Conservation (phyloP, 2,888 invertebrate genomes). For the Pyrocoelia pectoralis region DNA sequence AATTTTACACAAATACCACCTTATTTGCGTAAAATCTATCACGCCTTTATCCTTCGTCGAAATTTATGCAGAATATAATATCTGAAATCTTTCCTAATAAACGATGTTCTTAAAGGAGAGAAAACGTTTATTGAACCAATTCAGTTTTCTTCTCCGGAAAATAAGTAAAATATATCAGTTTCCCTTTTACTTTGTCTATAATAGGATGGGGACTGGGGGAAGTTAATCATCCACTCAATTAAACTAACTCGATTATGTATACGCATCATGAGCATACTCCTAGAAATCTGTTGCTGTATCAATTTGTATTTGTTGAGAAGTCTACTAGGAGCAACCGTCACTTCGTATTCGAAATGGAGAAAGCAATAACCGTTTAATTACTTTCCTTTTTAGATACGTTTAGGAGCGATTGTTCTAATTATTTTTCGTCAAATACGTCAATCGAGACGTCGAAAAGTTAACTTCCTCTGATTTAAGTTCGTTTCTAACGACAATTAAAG, state of each 20-base stretch:
- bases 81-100: neutral
- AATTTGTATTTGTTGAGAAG: neutral
- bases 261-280: neutral
- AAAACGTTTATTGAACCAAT: neutral
- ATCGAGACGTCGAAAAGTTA: neutral
- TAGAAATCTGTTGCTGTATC: neutral
- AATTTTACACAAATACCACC: neutral
- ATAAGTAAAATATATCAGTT: neutral
- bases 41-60: too few relatives aligned
- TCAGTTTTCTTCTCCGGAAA: neutral
- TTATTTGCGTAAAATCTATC: neutral
- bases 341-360: neutral
- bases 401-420: neutral
- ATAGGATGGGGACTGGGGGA: neutral
- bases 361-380: slow-evolving; percentile 1
- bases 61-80: too few relatives aligned
- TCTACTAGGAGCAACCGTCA: neutral
- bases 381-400: neutral
- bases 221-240: neutral
- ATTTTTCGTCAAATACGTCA: neutral
- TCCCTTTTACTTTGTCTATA: neutral
- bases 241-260: neutral
- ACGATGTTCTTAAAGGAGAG: neutral
- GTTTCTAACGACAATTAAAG: neutral
- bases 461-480: neutral